These are phyloP conservation scores for Alosa sapidissima DNA, from an alignment of 2,797 vertebrate species.

Conservation along the genomic window DNA sequence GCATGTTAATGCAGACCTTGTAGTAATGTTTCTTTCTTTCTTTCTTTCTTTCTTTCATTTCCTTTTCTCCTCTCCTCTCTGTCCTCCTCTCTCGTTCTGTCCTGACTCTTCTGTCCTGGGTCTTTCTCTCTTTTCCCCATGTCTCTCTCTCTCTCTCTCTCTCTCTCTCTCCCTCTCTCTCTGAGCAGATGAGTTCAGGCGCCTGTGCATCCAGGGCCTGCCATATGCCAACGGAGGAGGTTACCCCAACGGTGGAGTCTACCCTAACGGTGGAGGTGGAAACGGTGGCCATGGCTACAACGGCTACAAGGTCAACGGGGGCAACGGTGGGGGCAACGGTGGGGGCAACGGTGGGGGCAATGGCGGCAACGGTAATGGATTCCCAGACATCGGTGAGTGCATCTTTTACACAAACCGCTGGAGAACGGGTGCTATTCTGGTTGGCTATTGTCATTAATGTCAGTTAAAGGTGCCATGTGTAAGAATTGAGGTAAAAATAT, in stretches of 20 bases:
- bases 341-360: constrained; percentile 59
- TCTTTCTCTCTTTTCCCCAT: background rate
- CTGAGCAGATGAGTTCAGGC: constrained; percentile 82
- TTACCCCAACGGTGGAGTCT: constrained; percentile 30
- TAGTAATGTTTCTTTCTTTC: background rate
- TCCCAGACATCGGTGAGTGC: constrained; percentile 42
- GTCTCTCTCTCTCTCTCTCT: constrained; percentile 33
- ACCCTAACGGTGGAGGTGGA: constrained; percentile 41
- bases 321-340: constrained; percentile 58
- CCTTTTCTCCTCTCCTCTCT: constrained; percentile 37
- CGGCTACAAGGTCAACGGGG: constrained; percentile 58
- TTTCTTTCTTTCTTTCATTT: constrained; percentile 21
- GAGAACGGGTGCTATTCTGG: background rate
- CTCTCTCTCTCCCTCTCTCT: constrained; percentile 20
- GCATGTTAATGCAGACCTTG: background rate
- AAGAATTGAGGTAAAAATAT: too few species aligned
- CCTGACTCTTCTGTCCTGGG: background rate
- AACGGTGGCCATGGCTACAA: constrained; percentile 54
- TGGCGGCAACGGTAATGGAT: constrained; percentile 30
- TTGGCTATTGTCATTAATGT: background rate
- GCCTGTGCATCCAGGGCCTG: constrained; percentile 84
- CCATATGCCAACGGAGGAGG: constrained; percentile 73
- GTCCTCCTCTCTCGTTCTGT: background rate
- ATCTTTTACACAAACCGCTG: background rate
- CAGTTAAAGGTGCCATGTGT: too few species aligned